Base-by-base conservation (phyloP, 2,888 invertebrate genomes). In the Punctoribates punctum region DNA sequence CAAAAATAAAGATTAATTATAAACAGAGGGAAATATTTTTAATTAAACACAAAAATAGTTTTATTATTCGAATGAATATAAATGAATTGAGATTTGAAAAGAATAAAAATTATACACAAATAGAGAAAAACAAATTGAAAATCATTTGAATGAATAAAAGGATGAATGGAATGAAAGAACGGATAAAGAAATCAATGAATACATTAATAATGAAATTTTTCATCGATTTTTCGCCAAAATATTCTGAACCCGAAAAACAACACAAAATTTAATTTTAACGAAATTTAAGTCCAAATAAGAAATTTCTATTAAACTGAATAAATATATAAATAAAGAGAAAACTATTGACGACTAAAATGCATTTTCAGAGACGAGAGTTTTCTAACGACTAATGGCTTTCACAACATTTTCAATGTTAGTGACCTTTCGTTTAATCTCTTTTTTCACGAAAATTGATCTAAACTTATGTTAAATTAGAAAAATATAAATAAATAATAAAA, bases 361-460 rank as follows among this genome's bases (percentile, higher is more conserved):
- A 5, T 42, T 42, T 42, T 11, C 11, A 42, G 42, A 42, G 42
- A 42, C 9, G 9, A 2, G 51, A 51, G 51, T n/a, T 4, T 20
- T 51, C 20, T 5, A 11, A 51, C n/a, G 20, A 51, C 51, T 51
- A 51, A 51, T 51, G 51, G 51, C 20, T 20, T 51, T 20, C n/a
- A 51, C n/a, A 51, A 51, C 51, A 29, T 25, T 27, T 29, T 65
- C n/a, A 65, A 65, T 65, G 65, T 65, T 65, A 65, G 34, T 65
- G 34, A 65, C 65, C 65, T 65, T 34, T 65, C 29, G n/a, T 65
- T 15, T 34, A 17, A 65, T 20, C 25, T 17, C 20, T 20, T 51
- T 57, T 9, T 3, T 1, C 9, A 11, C n/a, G 29, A 65, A 65
- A 65, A 65, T 65, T 65, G 65, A 65, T 65, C 65, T 17, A 17